Conservation (phyloP, 2,797 vertebrate genomes). For the Lagocephalus sceleratus region DNA sequence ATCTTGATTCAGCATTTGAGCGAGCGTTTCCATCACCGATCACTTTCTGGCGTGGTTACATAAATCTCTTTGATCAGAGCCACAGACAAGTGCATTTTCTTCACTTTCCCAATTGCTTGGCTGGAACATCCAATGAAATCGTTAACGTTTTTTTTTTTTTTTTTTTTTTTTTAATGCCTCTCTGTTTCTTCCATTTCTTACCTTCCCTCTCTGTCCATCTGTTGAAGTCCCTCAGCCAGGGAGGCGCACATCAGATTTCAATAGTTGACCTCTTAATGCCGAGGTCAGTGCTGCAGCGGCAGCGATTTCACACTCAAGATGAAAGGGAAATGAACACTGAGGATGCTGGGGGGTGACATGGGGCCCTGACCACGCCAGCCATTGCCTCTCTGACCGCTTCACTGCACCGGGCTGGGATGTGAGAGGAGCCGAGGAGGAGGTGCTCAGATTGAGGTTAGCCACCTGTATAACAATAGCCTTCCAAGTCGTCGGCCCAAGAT, state of each 20-base stretch:
- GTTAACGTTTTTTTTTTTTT: not conserved
- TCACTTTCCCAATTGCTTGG: too few relatives aligned
- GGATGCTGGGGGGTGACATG: constrained; percentile 70
- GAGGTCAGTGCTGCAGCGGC: constrained; percentile 78
- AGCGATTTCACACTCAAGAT: constrained; percentile 84
- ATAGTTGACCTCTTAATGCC: constrained; percentile 84
- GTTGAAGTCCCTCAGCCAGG: constrained; percentile 73
- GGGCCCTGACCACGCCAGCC: constrained; percentile 68
- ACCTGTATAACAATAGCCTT: constrained; percentile 47
- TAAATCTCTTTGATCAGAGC: too few relatives aligned
- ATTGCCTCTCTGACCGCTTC: constrained; percentile 65
- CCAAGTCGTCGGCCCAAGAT: constrained; percentile 28
- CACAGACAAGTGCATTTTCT: too few relatives aligned
- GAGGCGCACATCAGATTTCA: constrained; percentile 82
- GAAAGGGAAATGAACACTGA: constrained; percentile 84
- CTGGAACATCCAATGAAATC: too few relatives aligned
- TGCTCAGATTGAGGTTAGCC: constrained; percentile 40
- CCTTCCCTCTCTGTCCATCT: constrained; percentile 64
- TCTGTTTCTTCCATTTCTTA: constrained; percentile 35
- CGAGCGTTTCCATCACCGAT: too few relatives aligned
- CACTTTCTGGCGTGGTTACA: too few relatives aligned
- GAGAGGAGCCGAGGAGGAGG: constrained; percentile 47
- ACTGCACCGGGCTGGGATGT: constrained; percentile 54
- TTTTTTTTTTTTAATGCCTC: constrained; percentile 19
- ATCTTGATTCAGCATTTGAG: too few relatives aligned